phyloP scores from a whole-genome alignment of 2,113 vertebrate genomes.

The Heliornis fulica region DNA sequence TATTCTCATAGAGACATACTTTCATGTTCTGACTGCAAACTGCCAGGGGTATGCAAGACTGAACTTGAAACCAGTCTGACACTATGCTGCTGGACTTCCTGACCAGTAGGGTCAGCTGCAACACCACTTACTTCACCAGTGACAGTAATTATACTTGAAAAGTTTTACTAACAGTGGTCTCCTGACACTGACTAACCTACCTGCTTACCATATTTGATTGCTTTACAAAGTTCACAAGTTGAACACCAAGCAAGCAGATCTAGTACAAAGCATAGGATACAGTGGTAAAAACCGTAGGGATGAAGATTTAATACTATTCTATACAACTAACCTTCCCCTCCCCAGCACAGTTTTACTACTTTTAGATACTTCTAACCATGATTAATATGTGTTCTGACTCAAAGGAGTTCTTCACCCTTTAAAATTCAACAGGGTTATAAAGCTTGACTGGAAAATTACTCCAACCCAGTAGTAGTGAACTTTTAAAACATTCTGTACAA shows the following conservation, averaged over 20 bases:
- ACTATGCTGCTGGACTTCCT: neutral
- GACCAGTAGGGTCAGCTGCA: neutral
- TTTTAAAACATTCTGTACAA: neutral
- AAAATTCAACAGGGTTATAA: neutral
- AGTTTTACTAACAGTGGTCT: neutral
- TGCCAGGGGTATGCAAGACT: neutral
- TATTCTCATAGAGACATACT: neutral
- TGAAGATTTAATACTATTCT: neutral
- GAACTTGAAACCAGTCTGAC: neutral
- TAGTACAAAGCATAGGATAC: fast-evolving
- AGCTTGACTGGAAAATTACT: neutral
- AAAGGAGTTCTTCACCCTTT: neutral
- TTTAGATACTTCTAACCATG: neutral
- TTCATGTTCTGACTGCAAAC: neutral
- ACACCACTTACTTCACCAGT: neutral
- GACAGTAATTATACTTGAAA: conserved; percentile 14
- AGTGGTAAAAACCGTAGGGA: neutral
- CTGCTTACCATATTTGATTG: neutral
- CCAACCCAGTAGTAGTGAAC: neutral
- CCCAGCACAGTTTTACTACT: neutral
- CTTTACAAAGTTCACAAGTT: neutral
- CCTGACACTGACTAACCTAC: conserved; percentile 25
- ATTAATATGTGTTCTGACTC: neutral
- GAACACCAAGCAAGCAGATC: neutral
- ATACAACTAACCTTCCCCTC: neutral